Evolutionary conservation across 2,797 vertebrate species (phyloP).

Genomic region (Monodelphis domestica): DNA sequence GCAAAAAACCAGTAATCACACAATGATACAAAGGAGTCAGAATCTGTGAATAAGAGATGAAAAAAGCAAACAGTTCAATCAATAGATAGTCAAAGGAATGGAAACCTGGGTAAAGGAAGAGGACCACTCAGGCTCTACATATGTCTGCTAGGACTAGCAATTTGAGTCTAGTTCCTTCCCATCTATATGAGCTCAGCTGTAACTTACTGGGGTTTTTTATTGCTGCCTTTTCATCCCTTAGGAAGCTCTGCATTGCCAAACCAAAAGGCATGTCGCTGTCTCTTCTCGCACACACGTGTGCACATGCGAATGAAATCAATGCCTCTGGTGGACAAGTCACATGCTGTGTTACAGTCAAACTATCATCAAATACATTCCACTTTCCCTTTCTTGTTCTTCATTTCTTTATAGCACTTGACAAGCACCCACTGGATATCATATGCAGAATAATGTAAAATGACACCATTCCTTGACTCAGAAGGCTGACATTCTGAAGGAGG

Average conservation of each 20-base stretch:
- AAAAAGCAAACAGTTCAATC: conserved; percentile 7
- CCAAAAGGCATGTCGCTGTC: too few species aligned
- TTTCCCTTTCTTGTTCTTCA: conserved; percentile 1
- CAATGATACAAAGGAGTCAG: not conserved
- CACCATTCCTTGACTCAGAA: not conserved
- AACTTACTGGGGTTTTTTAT: not conserved
- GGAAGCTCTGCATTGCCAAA: not conserved
- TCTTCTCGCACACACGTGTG: not conserved
- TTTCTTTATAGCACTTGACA: conserved; percentile 38
- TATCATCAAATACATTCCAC: not conserved
- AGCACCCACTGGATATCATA: not conserved
- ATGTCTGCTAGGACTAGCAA: not conserved
- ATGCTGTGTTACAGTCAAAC: conserved; percentile 22
- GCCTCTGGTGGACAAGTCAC: not conserved
- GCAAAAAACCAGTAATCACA: not conserved
- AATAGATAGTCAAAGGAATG: not conserved
- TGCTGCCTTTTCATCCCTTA: not conserved
- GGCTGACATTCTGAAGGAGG: not conserved
- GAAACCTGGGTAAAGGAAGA: not conserved
- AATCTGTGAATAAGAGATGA: not conserved
- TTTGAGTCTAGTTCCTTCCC: not conserved
- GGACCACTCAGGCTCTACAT: not conserved
- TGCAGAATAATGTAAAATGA: not conserved
- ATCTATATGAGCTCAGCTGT: not conserved
- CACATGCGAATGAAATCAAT: not conserved